A percentile compares a stretch with the other conserved stretches of the same genome.
These are phyloP conservation scores for Myoxocephalus aenaeus DNA, from an alignment of 2,797 vertebrate species.

Conservation along the genomic window DNA sequence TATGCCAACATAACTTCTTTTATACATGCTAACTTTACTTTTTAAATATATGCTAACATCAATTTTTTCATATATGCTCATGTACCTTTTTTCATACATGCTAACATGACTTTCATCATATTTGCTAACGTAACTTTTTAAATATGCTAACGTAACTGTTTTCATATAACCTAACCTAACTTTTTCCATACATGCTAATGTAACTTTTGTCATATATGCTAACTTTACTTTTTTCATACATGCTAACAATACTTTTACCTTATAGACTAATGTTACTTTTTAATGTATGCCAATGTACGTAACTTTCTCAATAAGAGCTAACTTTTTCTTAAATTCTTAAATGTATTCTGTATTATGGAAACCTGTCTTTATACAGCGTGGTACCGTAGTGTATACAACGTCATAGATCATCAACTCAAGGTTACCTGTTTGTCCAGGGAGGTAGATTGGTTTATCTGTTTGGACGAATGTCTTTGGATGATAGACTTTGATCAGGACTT, in stretches of 20 bases:
- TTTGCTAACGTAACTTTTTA: background rate
- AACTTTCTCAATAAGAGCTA: no score
- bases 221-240: background rate
- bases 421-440: constrained; percentile 85
- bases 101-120: background rate
- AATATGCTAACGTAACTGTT: background rate
- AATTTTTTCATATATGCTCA: background rate
- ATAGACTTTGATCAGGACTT: constrained; percentile 77
- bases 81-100: background rate
- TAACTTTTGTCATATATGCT: background rate
- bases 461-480: constrained; percentile 84
- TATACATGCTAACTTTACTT: no score
- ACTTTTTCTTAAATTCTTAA: no score
- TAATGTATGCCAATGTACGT: no score
- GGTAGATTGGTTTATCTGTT: constrained; percentile 93
- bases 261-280: no score
- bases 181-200: no score
- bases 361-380: background rate
- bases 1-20: background rate
- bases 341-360: no score
- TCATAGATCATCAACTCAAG: background rate
- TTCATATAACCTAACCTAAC: no score
- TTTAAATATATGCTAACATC: background rate
- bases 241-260: no score
- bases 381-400: background rate